Percentiles rank a stretch among this genome's conserved stretches.
phyloP scores from a whole-genome alignment of 2,888 invertebrate genomes.

The Chrysolina oricalcia region DNA sequence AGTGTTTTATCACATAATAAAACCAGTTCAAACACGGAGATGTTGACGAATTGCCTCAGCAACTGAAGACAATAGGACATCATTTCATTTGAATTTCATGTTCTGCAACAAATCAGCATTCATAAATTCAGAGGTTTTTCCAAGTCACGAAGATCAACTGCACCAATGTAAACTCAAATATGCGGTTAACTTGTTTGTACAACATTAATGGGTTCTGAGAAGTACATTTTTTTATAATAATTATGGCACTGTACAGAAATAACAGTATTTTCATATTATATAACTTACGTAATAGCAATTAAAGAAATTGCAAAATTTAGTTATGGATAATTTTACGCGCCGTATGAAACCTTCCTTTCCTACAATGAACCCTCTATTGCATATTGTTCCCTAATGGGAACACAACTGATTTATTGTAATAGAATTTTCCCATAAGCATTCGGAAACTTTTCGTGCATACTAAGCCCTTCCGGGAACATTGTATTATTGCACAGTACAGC shows the following conservation, averaged over 20 bases:
- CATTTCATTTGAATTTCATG: neutral
- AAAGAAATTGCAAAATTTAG: neutral
- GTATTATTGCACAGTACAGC: too few species aligned
- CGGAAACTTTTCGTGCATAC: too few species aligned
- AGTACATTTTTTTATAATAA: neutral
- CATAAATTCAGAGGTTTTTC: conserved; percentile 11
- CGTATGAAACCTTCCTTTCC: too few species aligned
- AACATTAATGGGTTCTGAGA: neutral
- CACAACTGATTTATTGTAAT: too few species aligned
- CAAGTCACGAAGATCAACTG: neutral
- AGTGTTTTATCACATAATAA: neutral
- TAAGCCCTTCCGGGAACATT: too few species aligned
- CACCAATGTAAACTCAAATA: neutral
- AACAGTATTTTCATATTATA: neutral
- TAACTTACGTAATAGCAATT: neutral
- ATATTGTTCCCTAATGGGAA: too few species aligned
- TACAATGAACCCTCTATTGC: too few species aligned
- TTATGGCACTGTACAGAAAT: neutral
- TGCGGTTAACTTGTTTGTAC: neutral
- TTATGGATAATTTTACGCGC: too few species aligned
- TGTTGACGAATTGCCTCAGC: neutral
- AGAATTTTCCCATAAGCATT: too few species aligned
- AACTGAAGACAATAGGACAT: neutral
- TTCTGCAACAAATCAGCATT: neutral
- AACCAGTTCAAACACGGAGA: too few species aligned